Evolutionary conservation across 2,797 vertebrate species (phyloP).

Genomic region (Chaenodraco wilsoni): DNA sequence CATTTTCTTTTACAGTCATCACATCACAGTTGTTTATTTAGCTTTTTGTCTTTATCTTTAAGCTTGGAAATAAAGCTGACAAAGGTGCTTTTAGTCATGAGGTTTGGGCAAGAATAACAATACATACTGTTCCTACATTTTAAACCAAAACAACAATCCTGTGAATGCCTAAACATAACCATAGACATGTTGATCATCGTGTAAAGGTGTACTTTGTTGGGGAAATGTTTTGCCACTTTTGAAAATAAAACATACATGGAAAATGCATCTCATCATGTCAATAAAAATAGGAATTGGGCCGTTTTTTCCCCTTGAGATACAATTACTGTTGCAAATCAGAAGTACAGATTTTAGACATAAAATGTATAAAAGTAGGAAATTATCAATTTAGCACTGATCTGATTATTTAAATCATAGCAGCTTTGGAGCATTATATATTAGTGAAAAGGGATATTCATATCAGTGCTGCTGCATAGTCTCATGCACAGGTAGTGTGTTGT

Average conservation of each 20-base stretch:
- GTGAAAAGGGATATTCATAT: constrained; percentile 18
- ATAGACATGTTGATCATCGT: background rate
- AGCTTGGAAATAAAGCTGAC: background rate
- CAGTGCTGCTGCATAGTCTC: constrained; percentile 15
- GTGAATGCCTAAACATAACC: background rate
- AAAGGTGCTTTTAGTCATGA: background rate
- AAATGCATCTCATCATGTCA: background rate
- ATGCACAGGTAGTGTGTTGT: constrained; percentile 11
- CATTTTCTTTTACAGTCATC: background rate
- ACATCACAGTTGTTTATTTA: background rate
- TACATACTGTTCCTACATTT: background rate
- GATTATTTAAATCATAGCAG: constrained; percentile 5
- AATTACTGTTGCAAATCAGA: background rate
- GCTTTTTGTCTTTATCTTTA: background rate
- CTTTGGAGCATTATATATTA: background rate
- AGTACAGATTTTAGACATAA: background rate
- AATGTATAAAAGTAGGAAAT: background rate
- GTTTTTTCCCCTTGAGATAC: background rate
- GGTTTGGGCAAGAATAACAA: background rate
- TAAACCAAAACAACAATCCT: background rate
- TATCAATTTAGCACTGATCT: background rate
- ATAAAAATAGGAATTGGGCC: background rate
- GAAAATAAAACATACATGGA: background rate
- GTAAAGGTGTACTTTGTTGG: background rate
- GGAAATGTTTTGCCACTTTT: background rate